Base-by-base conservation (phyloP, 2,888 invertebrate species). In the Dromius quadrimaculatus region DNA sequence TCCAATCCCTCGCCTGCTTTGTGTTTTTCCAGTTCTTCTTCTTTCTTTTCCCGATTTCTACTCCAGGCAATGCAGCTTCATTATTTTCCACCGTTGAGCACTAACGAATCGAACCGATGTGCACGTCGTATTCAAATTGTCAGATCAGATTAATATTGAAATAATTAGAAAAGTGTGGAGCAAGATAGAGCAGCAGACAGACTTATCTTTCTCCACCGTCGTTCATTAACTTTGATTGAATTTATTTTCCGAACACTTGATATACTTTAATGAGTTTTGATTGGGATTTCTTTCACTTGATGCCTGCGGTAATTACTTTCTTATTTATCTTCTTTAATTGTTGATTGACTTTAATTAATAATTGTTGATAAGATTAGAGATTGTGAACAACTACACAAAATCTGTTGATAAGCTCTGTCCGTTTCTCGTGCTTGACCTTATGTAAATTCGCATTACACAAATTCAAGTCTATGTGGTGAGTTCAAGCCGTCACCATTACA, bases 1-100 rank as follows among this genome's bases (percentile, higher is more conserved):
- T 68, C 68, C 68, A 59, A 68, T 68, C 59, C 59, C 17, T 66
- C 66, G 19, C 6, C 43, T 66, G 59, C 68, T 68, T 68, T 68
- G 57, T 59, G 57, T 68, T 68, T 68, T 68, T 68, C 66, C 57
- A 63, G 62, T 17, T 17, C 17, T 54, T 22, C 28, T 11, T 20
- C 36, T 32, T 59, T 15, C 59, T 13, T 32, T 54, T 20, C 20
- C 9, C 19, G 45, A 20, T 41, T 41, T 28, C 45, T 13, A 13
- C 45, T 45, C 63, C 0, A 19, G 34, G 28, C 32, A 61, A 9
- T 38, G 13, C 38, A 43, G 62, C 43, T 65, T 65, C 65, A 65
- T 65, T 65, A 65, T 65, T 47, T 65, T 65, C 64, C 47, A 6
- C 47, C 47, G 20, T 32, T 41, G 47, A 45, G 47, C 65, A 50